phyloP scores from a whole-genome alignment of 2,113 vertebrate genomes.

The Orycteropus afer region DNA sequence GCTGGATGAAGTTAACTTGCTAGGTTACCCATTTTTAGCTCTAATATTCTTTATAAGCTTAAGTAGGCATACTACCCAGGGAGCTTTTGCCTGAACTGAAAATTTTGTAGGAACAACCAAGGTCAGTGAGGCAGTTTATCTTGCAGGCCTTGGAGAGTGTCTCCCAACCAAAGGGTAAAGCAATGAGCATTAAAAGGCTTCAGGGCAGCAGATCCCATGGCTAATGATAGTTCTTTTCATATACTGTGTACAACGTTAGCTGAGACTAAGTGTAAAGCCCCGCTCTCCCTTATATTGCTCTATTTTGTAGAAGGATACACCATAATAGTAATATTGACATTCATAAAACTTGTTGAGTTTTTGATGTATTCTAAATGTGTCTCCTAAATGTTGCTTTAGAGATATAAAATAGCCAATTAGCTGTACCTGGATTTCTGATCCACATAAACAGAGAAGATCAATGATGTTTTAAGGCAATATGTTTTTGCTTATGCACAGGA shows the following conservation, averaged over 20 bases:
- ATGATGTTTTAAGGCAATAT: neutral
- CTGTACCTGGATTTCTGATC: neutral
- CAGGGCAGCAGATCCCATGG: neutral
- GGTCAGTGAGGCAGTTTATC: neutral
- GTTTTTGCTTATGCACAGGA: neutral
- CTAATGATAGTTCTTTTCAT: neutral
- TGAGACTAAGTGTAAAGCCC: neutral
- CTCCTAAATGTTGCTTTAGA: neutral
- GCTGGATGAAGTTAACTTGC: neutral
- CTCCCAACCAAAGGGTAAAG: neutral
- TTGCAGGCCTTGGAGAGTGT: fast-evolving
- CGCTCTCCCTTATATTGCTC: neutral
- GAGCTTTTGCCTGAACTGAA: neutral
- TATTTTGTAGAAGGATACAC: neutral
- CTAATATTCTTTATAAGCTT: neutral
- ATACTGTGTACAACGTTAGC: fast-evolving
- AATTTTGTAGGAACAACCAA: neutral
- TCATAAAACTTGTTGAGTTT: neutral
- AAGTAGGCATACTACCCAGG: too few relatives aligned
- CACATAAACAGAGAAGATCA: neutral
- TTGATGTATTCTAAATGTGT: neutral
- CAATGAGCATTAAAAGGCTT: neutral
- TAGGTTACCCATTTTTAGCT: neutral
- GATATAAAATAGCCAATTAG: neutral
- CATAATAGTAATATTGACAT: neutral